phyloP scores from a whole-genome alignment of 2,888 invertebrate species.

The Podotricha telesiphe region DNA sequence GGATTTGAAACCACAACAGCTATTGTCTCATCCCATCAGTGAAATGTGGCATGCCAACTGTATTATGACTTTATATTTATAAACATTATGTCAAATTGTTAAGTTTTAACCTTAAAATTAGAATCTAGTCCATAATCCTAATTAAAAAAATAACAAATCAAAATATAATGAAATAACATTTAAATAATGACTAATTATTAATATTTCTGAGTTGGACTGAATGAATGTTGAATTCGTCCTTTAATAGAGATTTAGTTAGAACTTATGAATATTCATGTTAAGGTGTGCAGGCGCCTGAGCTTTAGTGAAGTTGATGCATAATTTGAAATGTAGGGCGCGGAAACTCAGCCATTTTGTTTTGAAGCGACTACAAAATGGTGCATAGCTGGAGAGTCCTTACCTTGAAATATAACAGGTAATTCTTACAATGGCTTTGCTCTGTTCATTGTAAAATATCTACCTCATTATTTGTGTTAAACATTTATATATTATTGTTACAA shows the following conservation, averaged over 20 bases:
- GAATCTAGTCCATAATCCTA: too few species aligned
- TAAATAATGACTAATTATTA: not conserved
- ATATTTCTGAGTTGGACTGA: not conserved
- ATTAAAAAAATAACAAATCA: too few species aligned
- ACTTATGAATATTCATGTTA: conserved; percentile 36
- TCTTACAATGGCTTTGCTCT: conserved; percentile 4
- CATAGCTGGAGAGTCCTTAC: conserved; percentile 20
- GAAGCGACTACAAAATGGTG: conserved; percentile 25
- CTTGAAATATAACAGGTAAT: conserved; percentile 26
- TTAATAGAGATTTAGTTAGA: conserved; percentile 31
- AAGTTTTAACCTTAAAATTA: too few species aligned
- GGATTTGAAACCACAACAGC: too few species aligned
- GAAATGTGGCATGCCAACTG: too few species aligned
- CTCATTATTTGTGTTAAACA: not conserved
- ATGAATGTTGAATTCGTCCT: conserved; percentile 5
- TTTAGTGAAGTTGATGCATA: conserved; percentile 28
- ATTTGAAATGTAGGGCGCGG: conserved; percentile 27
- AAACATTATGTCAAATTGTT: too few species aligned
- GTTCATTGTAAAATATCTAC: not conserved
- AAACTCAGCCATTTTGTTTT: conserved; percentile 30
- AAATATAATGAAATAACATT: not conserved
- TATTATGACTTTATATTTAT: too few species aligned
- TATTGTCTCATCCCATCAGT: too few species aligned
- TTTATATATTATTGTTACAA: not conserved
- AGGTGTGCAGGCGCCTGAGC: conserved; percentile 30